Base-by-base conservation (phyloP, 2,113 vertebrate genomes). In the Chloropsis cyanopogon region DNA sequence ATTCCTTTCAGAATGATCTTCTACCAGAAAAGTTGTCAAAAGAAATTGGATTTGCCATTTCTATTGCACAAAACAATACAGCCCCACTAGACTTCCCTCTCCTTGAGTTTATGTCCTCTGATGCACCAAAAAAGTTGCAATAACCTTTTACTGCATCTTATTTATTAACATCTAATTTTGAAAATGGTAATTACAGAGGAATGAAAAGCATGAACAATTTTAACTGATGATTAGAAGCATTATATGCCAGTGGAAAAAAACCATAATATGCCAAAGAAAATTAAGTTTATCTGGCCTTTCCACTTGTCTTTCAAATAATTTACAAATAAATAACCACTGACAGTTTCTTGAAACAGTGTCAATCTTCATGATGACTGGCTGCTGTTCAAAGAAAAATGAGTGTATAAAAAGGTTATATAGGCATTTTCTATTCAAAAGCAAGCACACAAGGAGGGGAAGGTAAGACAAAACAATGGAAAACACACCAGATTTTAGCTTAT, bases 261-360 rank as follows among this genome's bases (percentile, higher is more conserved):
- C 1, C 28, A 61, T 26, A 95, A 73, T 92, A 78, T 54, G 59
- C 47, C 82, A 92, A 95, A 95, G 91, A 93, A 97, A 97, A 97
- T 90, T n/a, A 96, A 89, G 75, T 50, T 97, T 97, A 91, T 97
- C 82, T 85, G 88, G 75, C 79, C 92, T 97, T 97, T 88, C 86
- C 63, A 86, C 77, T 94, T 96, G 87, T 90, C 93, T 96, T 90
- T 78, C 68, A 97, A 95, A 94, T 96, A 26, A 96, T 86, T 70
- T 97, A 42, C 86, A 94, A 97, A 94, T 96, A 96, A 97, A 96
- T 92, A 94, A 93, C 68, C 80, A 91, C 68, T 89, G 93, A 94
- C 87, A 95, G 53, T 95, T 96, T 95, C 86, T 94, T 96, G 90
- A 95, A 96, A 96, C 80, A 96, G 39, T 94, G 71, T 88, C 92